Evolutionary conservation across 2,797 vertebrate species (phyloP).

Genomic region (Danionella dracula): DNA sequence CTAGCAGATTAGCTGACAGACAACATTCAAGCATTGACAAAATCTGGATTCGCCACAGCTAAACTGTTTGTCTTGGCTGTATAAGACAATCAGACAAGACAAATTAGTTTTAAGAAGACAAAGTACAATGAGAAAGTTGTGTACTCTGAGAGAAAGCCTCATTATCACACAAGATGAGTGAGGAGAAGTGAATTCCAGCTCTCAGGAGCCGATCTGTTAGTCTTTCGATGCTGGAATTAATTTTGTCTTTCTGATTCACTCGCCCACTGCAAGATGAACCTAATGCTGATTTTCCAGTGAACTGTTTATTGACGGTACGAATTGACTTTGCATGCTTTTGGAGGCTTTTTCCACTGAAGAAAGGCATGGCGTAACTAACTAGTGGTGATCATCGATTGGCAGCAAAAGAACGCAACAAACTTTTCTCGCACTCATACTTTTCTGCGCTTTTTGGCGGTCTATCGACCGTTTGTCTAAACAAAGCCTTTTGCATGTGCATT

Average conservation of each 20-base stretch:
- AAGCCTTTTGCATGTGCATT: no score
- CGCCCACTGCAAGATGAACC: neutral
- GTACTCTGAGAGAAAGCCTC: conserved; percentile 28
- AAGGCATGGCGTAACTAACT: no score
- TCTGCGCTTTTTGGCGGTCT: no score
- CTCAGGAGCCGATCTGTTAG: conserved; percentile 29
- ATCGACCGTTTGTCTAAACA: no score
- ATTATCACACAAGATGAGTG: conserved; percentile 33
- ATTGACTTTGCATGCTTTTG: no score
- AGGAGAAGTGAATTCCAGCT: conserved; percentile 35
- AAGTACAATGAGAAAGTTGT: conserved; percentile 30
- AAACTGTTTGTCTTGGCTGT: conserved; percentile 42
- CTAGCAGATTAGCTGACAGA: conserved; percentile 35
- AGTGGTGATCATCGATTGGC: no score
- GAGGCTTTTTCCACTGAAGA: no score
- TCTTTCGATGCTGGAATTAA: conserved; percentile 10
- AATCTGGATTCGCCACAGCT: conserved; percentile 38
- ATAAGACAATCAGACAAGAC: conserved; percentile 41
- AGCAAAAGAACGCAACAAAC: no score
- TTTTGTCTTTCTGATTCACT: conserved; percentile 23
- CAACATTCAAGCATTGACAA: conserved; percentile 36
- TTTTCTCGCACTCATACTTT: no score
- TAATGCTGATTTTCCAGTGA: no score
- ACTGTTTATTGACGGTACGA: no score
- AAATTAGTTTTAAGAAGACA: conserved; percentile 34